Percentiles rank a stretch among this genome's conserved stretches.
These are phyloP conservation scores for Nomada flava DNA, from an alignment of 2,888 invertebrate genomes.

Conservation along the genomic window DNA sequence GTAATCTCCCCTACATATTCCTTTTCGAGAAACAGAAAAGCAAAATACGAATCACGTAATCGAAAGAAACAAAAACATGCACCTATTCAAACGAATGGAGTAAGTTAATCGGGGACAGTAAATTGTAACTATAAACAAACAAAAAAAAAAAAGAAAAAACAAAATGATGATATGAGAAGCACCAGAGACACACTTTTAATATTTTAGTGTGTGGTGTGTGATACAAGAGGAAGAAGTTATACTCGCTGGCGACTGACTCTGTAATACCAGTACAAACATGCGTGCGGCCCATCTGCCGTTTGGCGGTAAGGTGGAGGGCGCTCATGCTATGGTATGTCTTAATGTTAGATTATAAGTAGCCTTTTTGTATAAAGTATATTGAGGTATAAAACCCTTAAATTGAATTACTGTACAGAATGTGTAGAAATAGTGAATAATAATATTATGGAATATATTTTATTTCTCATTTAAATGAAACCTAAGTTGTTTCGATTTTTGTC, in stretches of 20 bases:
- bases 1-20: conserved; percentile 63
- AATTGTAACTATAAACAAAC: conserved; percentile 78
- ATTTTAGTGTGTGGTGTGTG: conserved; percentile 83
- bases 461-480: conserved; percentile 83
- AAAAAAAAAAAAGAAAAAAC: conserved; percentile 38
- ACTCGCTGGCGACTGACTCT: conserved; percentile 84
- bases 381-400: conserved; percentile 83
- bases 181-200: conserved; percentile 80
- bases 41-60: conserved; percentile 51
- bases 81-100: conserved; percentile 54
- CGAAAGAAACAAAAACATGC: conserved; percentile 54
- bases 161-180: conserved; percentile 77
- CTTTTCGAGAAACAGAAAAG: conserved; percentile 59
- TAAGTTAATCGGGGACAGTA: conserved; percentile 78
- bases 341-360: conserved; percentile 84
- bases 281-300: conserved; percentile 79
- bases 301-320: conserved; percentile 78
- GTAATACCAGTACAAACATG: conserved; percentile 85
- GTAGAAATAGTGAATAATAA: conserved; percentile 84
- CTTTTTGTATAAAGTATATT: conserved; percentile 85
- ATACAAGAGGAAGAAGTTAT: conserved; percentile 82
- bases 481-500: conserved; percentile 81
- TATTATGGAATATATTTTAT: conserved; percentile 84
- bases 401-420: conserved; percentile 85
- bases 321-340: conserved; percentile 84